Conservation (phyloP, 2,888 invertebrate genomes). For the Hedya salicella region DNA sequence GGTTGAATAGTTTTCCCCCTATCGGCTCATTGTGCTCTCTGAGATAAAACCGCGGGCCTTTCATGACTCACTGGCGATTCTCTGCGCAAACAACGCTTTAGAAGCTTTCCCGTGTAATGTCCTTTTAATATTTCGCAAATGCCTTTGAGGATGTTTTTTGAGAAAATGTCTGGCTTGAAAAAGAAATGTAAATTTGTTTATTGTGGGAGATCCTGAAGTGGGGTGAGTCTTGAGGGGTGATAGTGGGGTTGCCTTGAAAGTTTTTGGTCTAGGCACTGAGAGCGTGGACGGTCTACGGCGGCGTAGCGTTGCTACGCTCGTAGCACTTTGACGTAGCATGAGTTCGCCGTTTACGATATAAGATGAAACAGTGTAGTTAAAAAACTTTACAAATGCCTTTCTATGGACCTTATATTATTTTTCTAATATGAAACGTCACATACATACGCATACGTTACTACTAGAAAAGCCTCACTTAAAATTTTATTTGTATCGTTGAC, state of each 20-base stretch:
- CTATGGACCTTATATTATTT: no score
- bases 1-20: constrained; percentile 68
- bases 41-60: constrained; percentile 55
- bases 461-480: no score
- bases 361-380: background rate
- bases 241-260: constrained; percentile 28
- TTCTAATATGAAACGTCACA: no score
- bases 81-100: constrained; percentile 58
- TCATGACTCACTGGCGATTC: constrained; percentile 51
- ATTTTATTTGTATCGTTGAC: no score
- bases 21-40: constrained; percentile 55
- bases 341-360: background rate
- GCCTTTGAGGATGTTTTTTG: constrained; percentile 53
- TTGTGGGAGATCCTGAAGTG: constrained; percentile 23
- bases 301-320: constrained; percentile 22
- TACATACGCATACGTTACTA: no score
- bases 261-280: constrained; percentile 14
- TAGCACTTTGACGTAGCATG: background rate
- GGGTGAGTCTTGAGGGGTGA: constrained; percentile 11
- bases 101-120: constrained; percentile 65
- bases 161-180: constrained; percentile 21
- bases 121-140: constrained; percentile 65
- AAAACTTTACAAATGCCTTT: no score
- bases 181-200: constrained; percentile 35
- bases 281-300: constrained; percentile 27